These are phyloP conservation scores for Muscicapa striata DNA, from an alignment of 2,797 vertebrate genomes.

Conservation along the genomic window DNA sequence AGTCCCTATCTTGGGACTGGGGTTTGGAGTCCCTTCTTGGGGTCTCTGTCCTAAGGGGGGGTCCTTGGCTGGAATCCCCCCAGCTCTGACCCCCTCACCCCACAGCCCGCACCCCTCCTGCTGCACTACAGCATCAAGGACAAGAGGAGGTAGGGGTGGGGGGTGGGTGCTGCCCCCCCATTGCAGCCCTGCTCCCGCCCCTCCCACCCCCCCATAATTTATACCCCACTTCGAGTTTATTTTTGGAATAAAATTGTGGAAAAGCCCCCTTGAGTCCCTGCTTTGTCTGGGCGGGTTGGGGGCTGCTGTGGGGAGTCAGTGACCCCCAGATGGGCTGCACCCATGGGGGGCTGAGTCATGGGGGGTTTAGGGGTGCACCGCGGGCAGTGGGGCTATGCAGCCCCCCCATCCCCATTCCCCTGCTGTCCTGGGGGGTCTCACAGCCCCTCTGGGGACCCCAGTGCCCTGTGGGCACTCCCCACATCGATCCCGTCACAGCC, in stretches of 20 bases:
- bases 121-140: conserved; percentile 97
- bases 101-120: conserved; percentile 90
- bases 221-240: conserved; percentile 68
- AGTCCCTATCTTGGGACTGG: neutral
- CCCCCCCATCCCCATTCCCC: neutral
- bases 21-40: neutral
- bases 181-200: neutral
- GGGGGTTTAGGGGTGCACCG: neutral
- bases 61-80: neutral
- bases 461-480: neutral
- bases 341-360: neutral
- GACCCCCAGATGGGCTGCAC: no score
- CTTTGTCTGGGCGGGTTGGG: fast-evolving
- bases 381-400: neutral
- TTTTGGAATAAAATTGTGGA: conserved; percentile 78
- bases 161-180: neutral
- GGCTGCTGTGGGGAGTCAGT: fast-evolving
- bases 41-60: conserved; percentile 29
- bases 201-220: conserved; percentile 53
- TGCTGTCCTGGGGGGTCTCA: fast-evolving
- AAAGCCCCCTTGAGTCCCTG: neutral
- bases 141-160: conserved; percentile 82
- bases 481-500: neutral
- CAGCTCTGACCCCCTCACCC: neutral
- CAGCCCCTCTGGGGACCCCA: neutral